Base-by-base conservation (phyloP, 92 coral and sea anemone species). In the Heteractis magnifica region DNA sequence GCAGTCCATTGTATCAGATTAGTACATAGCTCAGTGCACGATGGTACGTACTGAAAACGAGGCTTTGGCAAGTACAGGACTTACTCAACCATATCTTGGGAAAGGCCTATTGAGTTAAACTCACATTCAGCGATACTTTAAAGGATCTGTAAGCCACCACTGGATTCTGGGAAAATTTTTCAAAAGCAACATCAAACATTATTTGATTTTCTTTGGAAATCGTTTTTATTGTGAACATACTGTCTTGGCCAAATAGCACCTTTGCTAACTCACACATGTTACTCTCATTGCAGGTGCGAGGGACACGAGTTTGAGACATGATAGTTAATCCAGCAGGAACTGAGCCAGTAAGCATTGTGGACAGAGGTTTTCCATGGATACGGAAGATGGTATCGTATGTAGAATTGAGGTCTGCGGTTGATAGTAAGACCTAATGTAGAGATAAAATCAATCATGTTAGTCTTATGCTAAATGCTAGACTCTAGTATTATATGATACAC, bases 241-340 rank as follows among this genome's bases (percentile, higher is more conserved):
- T 93, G 44, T 91, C 95, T 49, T 82, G 79, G 3, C 98, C 98
- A 83, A 91, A 89, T 53, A 92, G 52, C 15, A 91, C 97, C 84
- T 90, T 94, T 68, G 94, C 48, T 8, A 91, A 82, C 84, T 94
- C 91, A 78, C 89, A 87, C 56, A 88, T 76, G 59, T 81, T 88
- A 77, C 86, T 89, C 55, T 34, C 86, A 50, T 83, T 86, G 59
- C 94, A 91, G 13, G 74, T 75, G 23, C 18, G 20, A 2, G 98
- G 98, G 49, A 93, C 72, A 4, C 76, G 49, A 11, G 80, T 87
- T 15, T 86, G 86, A 41, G 92, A 84, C 20, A 89, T 91, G 84
- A 94, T 79, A 56, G 95, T 90, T 23, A 97, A 79, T 5, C 97
- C 99, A 64, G 53, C 82, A 34, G 99, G 99, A 51, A 94, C 87